Base-by-base conservation (phyloP, 2,113 vertebrate species). In the Pipa parva region DNA sequence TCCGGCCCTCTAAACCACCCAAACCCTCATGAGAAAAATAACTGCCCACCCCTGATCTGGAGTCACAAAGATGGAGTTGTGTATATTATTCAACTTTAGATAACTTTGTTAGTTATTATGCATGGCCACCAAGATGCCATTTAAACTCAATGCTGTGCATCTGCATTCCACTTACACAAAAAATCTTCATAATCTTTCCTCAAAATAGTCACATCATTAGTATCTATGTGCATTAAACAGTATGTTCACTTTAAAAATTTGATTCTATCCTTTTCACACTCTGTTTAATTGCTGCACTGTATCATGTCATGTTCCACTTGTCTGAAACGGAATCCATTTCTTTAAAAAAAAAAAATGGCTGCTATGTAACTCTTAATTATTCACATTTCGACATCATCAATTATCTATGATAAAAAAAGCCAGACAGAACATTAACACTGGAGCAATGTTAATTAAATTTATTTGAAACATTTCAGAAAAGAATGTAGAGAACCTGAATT, bases 341-440 rank as follows among this genome's bases (percentile, higher is more conserved):
- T 31, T 31, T 31, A 31, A 42, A 42, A 39, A 60, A 60, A 27
- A 60, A 25, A 13, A 42, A 12, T 61, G 42, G n/a, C 24, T 48
- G 33, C 48, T 61, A 61, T 48, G 59, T 27, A 61, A 61, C 18
- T 13, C 22, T 25, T 59, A 59, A 59, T 59, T 48, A 61, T 42
- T 61, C 59, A 61, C 39, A 61, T 42, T 48, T 61, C 45, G 39
- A 61, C 42, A 61, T 61, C 42, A 48, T 42, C 59, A 29, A 42
- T 28, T 48, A 26, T 61, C 39, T 29, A 11, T 45, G 42, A 61
- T 61, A 48, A 48, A 58, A 58, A 61, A 48, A 37, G 33, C 17
- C 24, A 60, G 42, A 20, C 39, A 42, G 25, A 39, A 29, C n/a
- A 61, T 61, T 61, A 29, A 29, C 58, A 45, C 22, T 45, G 24